phyloP scores from a whole-genome alignment of 1,140 invertebrate species.

The Drosophila ogumai region DNA sequence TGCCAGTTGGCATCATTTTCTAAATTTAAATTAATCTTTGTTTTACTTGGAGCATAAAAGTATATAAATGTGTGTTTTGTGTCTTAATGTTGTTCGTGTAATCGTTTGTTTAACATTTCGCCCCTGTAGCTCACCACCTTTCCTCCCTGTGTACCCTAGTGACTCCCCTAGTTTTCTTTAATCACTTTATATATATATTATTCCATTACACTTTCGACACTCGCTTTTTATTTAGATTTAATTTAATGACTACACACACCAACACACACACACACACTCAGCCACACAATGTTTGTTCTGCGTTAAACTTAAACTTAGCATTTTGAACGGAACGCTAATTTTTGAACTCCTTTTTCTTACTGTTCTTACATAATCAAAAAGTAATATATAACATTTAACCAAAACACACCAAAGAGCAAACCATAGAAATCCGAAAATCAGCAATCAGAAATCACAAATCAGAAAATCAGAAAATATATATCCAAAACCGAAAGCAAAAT shows the following conservation, averaged over 20 bases:
- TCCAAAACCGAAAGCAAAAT: constrained; percentile 46
- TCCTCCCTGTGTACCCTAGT: background rate
- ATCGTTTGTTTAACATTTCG: constrained; percentile 18
- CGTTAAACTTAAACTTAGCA: constrained; percentile 55
- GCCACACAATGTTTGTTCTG: constrained; percentile 44
- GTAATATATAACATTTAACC: constrained; percentile 78
- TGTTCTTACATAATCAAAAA: constrained; percentile 83
- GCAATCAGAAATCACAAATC: constrained; percentile 29
- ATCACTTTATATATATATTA: constrained; percentile 19
- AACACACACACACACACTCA: constrained; percentile 6
- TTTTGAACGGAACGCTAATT: constrained; percentile 68
- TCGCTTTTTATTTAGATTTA: constrained; percentile 38
- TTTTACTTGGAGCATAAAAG: constrained; percentile 38
- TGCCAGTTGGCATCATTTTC: constrained; percentile 71
- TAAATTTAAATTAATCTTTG: constrained; percentile 70
- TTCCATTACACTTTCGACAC: constrained; percentile 12
- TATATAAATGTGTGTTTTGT: constrained; percentile 39
- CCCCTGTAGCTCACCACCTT: constrained; percentile 6
- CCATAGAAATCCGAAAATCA: constrained; percentile 45
- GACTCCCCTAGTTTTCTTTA: constrained; percentile 31
- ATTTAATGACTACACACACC: constrained; percentile 9
- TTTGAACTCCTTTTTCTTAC: constrained; percentile 63
- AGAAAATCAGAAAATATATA: constrained; percentile 45
- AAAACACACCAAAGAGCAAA: constrained; percentile 63
- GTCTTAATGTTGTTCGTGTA: constrained; percentile 47